Percentiles rank a stretch among this genome's conserved stretches.
Evolutionary conservation across 2,888 invertebrate species (phyloP).

Genomic region (Rhamphomyia laevipes): DNA sequence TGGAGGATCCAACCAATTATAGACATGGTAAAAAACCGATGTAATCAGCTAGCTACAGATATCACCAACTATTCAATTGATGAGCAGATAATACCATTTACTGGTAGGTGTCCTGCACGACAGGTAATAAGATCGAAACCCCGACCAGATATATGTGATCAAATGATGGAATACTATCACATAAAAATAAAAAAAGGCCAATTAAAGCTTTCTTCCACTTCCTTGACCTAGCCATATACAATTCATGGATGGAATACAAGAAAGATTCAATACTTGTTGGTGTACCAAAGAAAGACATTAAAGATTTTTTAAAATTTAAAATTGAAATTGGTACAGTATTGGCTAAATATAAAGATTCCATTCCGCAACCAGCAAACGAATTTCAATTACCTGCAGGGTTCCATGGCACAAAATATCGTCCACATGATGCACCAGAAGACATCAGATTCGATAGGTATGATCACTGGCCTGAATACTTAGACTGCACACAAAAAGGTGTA

Average conservation of each 20-base stretch:
- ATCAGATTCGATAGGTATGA: background rate
- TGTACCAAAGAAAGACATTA: too few species aligned
- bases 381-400: too few species aligned
- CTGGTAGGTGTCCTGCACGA: slow-evolving; percentile 11
- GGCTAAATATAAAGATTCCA: too few species aligned
- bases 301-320: too few species aligned
- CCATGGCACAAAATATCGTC: background rate
- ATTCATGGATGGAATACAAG: too few species aligned
- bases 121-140: slow-evolving; percentile 21
- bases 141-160: slow-evolving; percentile 13
- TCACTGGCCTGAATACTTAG: background rate
- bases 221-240: too few species aligned
- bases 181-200: slow-evolving; percentile 9
- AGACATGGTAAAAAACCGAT: slow-evolving; percentile 20
- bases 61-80: slow-evolving; percentile 19
- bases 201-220: too few species aligned
- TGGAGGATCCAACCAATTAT: slow-evolving; percentile 20
- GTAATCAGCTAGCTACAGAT: slow-evolving; percentile 14
- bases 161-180: slow-evolving; percentile 11
- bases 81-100: slow-evolving; percentile 24
- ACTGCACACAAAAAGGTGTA: background rate
- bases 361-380: too few species aligned
- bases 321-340: too few species aligned
- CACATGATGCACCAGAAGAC: background rate
- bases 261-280: too few species aligned